Evolutionary conservation across 2,888 invertebrate genomes (phyloP), one percentile per base, ranked within the genome.

Genomic region (Spilosoma lubricipeda): DNA sequence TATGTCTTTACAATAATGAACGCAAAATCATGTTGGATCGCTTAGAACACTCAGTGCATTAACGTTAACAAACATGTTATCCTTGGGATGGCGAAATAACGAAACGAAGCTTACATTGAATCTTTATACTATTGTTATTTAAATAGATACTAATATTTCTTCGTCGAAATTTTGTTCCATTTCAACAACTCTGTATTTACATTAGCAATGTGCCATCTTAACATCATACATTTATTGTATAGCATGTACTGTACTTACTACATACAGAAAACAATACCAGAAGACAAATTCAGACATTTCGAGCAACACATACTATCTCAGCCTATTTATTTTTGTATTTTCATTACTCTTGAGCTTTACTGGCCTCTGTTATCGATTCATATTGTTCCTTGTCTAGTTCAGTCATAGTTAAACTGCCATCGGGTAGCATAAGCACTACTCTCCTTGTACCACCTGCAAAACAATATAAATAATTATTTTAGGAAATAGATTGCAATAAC

Each of bases 351-450:
- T 96, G 97, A 88, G 92, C 96, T 94, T 90, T 97, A 87, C 94
- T 96, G 86, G 91, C 97, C 87, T 96, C 96, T 13, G 95, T 96
- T 80, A 96, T 96, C 39, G 97, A 97, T 80, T 97, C 97, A 85
- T 97, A 98, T 89, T 98, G 98, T 87, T 98, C 98, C 86, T 98
- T 98, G 85, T 98, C 98, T 78, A 98, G 97, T 92, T 98, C 98
- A 11, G 98, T 98, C 97, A 98, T 98, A 96, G 98, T 98, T 77
- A 98, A 96, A 87, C 97, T 98, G 79, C 98, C 98, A 90, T 98
- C 98, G 15, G 98, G 98, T 84, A 98, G 94, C 87, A 98, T 95
- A n/a, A 98, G 96, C 13, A 98, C 98, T 33, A 98, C 98, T 90
- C 98, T 97, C 86, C 98, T 96, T 33, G 98, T 98, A 74, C 98